phyloP scores from a whole-genome alignment of 2,113 vertebrate species.

The Sylvilagus bachmani region DNA sequence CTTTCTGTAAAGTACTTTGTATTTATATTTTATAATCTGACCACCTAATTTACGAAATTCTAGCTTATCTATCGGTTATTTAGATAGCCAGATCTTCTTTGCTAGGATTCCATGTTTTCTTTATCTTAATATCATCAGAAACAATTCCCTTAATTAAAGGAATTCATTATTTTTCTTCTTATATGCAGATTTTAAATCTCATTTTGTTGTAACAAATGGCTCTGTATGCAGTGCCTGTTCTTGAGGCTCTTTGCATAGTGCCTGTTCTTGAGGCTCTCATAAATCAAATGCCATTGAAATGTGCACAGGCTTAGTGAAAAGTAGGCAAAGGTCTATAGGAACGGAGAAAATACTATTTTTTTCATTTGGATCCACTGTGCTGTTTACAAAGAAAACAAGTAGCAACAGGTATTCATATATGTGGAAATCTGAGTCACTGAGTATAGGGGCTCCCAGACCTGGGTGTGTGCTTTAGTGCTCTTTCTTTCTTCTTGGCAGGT shows the following conservation, averaged over 20 bases:
- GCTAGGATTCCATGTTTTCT: not conserved
- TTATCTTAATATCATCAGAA: not conserved
- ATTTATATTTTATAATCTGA: not conserved
- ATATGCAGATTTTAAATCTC: not conserved
- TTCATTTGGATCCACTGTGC: not conserved
- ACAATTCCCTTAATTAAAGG: not conserved
- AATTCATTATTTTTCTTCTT: not conserved
- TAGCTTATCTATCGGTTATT: not conserved
- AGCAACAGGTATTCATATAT: not conserved
- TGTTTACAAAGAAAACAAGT: not conserved
- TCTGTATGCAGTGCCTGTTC: not conserved
- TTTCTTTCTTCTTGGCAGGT: conserved; percentile 80
- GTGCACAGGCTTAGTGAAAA: not conserved
- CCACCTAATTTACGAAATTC: not conserved
- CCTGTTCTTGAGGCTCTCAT: not conserved
- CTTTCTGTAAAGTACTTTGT: not conserved
- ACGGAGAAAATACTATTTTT: not conserved
- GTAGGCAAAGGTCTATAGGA: not conserved
- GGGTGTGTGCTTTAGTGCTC: not conserved
- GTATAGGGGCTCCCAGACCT: fast-evolving
- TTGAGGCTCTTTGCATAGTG: no score
- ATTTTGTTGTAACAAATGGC: not conserved
- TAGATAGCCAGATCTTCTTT: not conserved
- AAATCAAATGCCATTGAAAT: not conserved
- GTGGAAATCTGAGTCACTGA: not conserved